Conservation (phyloP, 2,888 invertebrate genomes). For the Chrysolina americana region DNA sequence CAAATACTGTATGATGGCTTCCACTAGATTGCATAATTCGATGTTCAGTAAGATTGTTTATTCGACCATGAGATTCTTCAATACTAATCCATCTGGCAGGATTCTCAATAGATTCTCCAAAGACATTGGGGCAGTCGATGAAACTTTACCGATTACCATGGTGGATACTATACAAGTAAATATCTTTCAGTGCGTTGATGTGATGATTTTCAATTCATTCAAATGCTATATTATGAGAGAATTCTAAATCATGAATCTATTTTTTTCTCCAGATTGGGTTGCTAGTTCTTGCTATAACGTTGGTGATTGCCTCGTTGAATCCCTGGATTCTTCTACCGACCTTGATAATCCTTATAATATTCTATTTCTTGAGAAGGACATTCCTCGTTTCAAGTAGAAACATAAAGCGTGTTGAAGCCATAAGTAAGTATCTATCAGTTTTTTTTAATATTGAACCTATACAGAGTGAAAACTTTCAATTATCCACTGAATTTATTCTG, state of each 20-base stretch:
- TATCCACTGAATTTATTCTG: too few relatives aligned
- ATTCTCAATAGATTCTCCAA: constrained; percentile 80
- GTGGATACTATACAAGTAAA: constrained; percentile 67
- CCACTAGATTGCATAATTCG: constrained; percentile 71
- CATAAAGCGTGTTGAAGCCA: constrained; percentile 76
- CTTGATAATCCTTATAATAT: constrained; percentile 74
- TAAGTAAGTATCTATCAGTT: constrained; percentile 67
- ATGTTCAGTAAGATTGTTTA: constrained; percentile 72
- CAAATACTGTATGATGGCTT: constrained; percentile 70
- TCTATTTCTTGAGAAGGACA: constrained; percentile 75
- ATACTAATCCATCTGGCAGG: constrained; percentile 74
- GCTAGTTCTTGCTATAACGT: constrained; percentile 63
- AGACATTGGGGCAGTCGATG: constrained; percentile 75
- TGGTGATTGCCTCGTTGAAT: constrained; percentile 80
- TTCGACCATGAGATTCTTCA: constrained; percentile 78
- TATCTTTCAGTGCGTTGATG: constrained; percentile 12
- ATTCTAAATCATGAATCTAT: neutral
- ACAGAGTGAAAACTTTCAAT: too few relatives aligned
- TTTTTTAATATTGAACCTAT: neutral
- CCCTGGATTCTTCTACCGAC: constrained; percentile 78
- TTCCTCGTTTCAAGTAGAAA: constrained; percentile 82
- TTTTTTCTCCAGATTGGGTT: constrained; percentile 51
- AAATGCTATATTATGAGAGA: neutral
- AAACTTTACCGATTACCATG: constrained; percentile 68
- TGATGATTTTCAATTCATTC: neutral